Evolutionary conservation across 2,888 invertebrate genomes (phyloP), one percentile per base, ranked within the genome.

Genomic region (Caenorhabditis wallacei): DNA sequence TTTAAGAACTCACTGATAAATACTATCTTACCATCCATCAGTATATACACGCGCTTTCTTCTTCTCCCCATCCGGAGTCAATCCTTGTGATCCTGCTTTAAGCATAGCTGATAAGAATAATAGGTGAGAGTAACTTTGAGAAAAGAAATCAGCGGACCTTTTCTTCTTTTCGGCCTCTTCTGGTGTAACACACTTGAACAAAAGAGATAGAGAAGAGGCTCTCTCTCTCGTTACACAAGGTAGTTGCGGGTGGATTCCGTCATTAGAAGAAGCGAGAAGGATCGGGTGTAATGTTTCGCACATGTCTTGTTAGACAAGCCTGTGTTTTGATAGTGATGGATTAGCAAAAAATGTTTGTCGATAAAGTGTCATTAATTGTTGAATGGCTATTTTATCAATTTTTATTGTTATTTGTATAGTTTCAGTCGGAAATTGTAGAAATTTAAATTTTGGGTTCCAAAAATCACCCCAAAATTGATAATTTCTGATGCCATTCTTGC

Each of bases 31-130:
- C 88, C 86, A 88, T 68, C 89, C 89, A 80, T 89, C 88, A 35
- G 85, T 86, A 84, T 86, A 89, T 13, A 89, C 88, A 7, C 89
- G 87, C 7, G 78, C 72, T 16, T 72, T 78, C 30, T 80, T 84
- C 63, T 75, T 75, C 40, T 71, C 35, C 8, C 84, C 84, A 68
- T 84, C 76, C 43, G 84, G 76, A 35, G 82, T 79, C 57, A 66
- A 40, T 37, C 71, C 71, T 26, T 46, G 71, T 13, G 18, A 7
- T 24, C 46, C 51, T 61, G 64, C 57, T 63, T 71, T 71, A 11
- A 63, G 71, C 71, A 79, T 71, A 56, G 40, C 20, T 48, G 30
- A 61, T 48, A 24, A 59, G 46, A 54, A 37, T 40, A 54, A 48
- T 26, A 43, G n/a, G 37, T n/a, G 54, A 20, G 22, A 18, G 59